Percentiles rank a stretch among this genome's conserved stretches.
phyloP scores from a whole-genome alignment of 2,113 vertebrate genomes.

The Corydoras sp. region DNA sequence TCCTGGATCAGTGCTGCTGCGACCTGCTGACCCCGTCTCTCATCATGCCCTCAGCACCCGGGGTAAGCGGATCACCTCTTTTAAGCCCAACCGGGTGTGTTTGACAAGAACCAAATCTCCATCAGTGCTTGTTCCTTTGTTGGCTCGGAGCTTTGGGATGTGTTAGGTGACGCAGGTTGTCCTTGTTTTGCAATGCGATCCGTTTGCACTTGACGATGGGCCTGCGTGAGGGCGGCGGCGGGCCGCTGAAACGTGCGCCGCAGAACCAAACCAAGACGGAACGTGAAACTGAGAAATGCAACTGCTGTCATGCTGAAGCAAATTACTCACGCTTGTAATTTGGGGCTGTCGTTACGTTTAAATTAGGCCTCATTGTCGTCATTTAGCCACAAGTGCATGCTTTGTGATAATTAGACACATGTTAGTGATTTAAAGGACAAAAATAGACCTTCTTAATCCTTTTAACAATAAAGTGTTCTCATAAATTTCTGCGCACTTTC shows the following conservation, averaged over 20 bases:
- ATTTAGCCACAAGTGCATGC: neutral
- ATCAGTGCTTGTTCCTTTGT: conserved; percentile 28
- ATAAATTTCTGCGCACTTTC: neutral
- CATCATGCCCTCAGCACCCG: conserved; percentile 54
- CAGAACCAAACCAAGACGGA: conserved; percentile 23
- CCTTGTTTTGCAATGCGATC: conserved; percentile 40
- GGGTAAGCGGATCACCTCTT: conserved; percentile 49
- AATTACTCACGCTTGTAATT: conserved; percentile 10
- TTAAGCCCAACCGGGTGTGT: conserved; percentile 6
- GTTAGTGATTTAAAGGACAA: neutral
- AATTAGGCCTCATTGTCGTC: neutral
- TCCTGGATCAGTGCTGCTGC: conserved; percentile 50
- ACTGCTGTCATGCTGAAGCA: neutral
- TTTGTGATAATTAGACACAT: neutral
- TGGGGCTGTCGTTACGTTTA: neutral
- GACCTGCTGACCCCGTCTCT: conserved; percentile 58
- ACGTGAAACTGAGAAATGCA: conserved; percentile 30
- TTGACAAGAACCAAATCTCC: conserved; percentile 10
- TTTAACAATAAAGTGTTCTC: neutral
- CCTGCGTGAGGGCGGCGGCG: conserved; percentile 38
- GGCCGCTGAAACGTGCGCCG: conserved; percentile 15
- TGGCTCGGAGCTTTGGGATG: conserved; percentile 17
- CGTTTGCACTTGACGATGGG: conserved; percentile 38
- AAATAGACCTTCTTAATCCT: neutral
- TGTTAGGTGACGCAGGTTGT: conserved; percentile 29